Conservation (phyloP, 2,888 invertebrate genomes). For the Tetanocera ferruginea region DNA sequence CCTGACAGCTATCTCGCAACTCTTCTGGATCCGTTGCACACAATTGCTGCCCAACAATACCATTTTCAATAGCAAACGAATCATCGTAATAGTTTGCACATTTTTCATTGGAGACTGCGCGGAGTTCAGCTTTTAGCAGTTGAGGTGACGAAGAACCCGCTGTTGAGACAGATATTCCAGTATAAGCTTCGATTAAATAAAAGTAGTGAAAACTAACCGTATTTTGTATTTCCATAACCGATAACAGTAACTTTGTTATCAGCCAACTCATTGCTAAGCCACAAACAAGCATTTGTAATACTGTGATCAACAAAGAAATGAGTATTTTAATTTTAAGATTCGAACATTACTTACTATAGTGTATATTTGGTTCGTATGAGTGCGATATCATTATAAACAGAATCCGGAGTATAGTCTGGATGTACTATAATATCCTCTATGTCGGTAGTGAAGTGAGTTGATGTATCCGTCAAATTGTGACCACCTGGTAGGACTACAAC, state of each 20-base stretch:
- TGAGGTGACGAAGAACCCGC: slow-evolving; percentile 48
- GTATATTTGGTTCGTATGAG: slow-evolving; percentile 21
- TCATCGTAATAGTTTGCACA: slow-evolving; percentile 23
- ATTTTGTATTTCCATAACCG: slow-evolving; percentile 41
- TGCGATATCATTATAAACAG: slow-evolving; percentile 38
- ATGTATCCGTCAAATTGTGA: background rate
- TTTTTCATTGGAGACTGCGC: slow-evolving; percentile 29
- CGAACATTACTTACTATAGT: background rate
- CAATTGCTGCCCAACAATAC: slow-evolving; percentile 39
- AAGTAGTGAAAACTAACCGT: slow-evolving; percentile 16
- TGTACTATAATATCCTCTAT: slow-evolving; percentile 18
- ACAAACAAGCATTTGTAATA: background rate
- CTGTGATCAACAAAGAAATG: background rate
- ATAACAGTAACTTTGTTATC: slow-evolving; percentile 35
- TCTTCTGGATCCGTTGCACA: slow-evolving; percentile 43
- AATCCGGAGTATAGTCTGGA: slow-evolving; percentile 23
- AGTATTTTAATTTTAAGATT: background rate
- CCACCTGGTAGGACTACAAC: slow-evolving; percentile 11
- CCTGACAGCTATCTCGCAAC: slow-evolving; percentile 28
- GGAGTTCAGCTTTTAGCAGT: slow-evolving; percentile 56
- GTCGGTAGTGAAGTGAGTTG: background rate
- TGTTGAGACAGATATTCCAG: background rate
- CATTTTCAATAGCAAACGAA: background rate
- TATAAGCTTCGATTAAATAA: background rate
- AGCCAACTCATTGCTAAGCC: background rate